A percentile compares a stretch with the other conserved stretches of the same genome.
Conservation (phyloP, 2,113 vertebrate genomes). For the Dasyornis broadbenti region DNA sequence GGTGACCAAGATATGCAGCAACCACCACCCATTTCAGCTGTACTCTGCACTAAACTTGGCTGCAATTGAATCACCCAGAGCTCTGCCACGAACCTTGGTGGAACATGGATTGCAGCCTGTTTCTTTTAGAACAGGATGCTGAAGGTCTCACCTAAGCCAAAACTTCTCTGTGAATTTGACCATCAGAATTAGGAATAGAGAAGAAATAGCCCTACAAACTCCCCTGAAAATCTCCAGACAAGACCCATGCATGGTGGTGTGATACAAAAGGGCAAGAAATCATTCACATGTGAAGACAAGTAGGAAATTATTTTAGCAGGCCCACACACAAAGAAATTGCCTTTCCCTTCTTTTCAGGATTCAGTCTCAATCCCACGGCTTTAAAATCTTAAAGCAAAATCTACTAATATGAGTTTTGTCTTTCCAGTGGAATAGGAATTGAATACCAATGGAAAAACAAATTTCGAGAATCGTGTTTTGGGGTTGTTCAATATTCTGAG, state of each 20-base stretch:
- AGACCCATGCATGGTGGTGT: neutral
- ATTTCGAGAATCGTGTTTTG: neutral
- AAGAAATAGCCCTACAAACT: neutral
- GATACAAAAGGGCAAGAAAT: conserved; percentile 8
- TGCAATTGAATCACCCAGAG: neutral
- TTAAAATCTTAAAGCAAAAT: conserved; percentile 31
- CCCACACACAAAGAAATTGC: neutral
- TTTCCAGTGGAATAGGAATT: neutral
- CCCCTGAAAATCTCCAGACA: neutral
- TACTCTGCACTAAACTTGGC: neutral
- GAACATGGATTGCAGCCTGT: neutral
- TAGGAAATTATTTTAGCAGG: neutral
- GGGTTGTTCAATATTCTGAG: neutral
- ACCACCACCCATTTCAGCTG: neutral
- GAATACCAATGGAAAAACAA: neutral
- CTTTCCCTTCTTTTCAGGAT: neutral
- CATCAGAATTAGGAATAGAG: neutral
- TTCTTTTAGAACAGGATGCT: neutral
- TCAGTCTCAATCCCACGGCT: neutral
- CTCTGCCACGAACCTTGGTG: neutral
- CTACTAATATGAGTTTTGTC: neutral
- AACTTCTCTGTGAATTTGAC: neutral
- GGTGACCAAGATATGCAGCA: neutral
- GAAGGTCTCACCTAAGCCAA: neutral
- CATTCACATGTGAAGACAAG: neutral